Conservation (phyloP, 2,113 vertebrate species). For the Turdus rufiventris region DNA sequence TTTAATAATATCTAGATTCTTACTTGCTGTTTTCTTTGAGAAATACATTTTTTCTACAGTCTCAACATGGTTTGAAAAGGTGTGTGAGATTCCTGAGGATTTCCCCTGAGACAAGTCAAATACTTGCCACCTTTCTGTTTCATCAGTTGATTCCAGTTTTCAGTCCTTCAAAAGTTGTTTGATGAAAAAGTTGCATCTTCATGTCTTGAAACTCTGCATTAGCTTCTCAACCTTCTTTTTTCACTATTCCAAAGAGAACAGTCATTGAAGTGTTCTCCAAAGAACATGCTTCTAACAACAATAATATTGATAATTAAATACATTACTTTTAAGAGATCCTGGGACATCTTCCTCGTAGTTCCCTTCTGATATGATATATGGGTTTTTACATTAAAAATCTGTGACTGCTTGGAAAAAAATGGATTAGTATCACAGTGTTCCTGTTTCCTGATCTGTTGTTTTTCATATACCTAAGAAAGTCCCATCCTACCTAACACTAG, state of each 20-base stretch:
- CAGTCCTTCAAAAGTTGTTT: neutral
- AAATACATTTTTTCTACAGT: neutral
- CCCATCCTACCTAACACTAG: neutral
- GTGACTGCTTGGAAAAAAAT: neutral
- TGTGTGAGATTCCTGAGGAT: neutral
- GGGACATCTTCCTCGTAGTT: neutral
- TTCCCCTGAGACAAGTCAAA: neutral
- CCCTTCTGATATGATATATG: neutral
- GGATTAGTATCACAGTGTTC: neutral
- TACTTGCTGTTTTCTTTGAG: neutral
- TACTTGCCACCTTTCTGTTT: neutral
- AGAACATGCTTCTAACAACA: neutral
- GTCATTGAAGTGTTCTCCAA: too few relatives aligned
- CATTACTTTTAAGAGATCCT: neutral
- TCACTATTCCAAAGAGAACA: neutral
- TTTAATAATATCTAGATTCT: neutral
- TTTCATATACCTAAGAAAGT: neutral
- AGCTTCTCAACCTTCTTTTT: neutral
- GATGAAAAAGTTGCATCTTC: neutral
- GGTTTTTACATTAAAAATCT: neutral
- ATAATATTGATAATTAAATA: neutral
- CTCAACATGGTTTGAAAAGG: neutral
- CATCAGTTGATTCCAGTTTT: neutral
- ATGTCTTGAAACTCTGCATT: neutral
- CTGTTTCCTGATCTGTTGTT: neutral